Base-by-base conservation (phyloP, 2,888 invertebrate genomes). In the Norana najaformis region DNA sequence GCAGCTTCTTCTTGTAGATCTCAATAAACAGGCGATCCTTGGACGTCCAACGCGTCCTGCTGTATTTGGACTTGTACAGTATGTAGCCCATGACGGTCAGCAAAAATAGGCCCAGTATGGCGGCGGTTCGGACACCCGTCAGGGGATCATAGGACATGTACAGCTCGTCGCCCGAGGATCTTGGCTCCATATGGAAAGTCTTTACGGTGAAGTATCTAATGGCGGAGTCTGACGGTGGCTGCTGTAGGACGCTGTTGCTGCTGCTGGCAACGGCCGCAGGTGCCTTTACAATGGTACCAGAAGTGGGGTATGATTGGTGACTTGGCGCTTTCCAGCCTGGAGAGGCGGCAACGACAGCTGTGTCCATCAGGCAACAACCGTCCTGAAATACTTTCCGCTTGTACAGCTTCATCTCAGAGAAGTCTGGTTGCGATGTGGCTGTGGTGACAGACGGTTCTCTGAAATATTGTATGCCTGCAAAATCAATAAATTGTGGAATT, bases 51-150 rank as follows among this genome's bases (percentile, higher is more conserved):
- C 37, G 88, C 30, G 85, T 88, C 53, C 41, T 35, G 35, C 85
- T 69, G 90, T 90, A 91, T 83, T 39, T 88, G 5, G 90, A 89
- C 83, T 91, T 91, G 91, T 91, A 91, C 83, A 90, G 35, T 37
- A 89, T 83, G 85, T 91, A 91, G 37, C 83, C 53, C 20, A 90
- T 90, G 20, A 91, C 53, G 38, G 90, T 30, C 23, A 91, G 47
- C 14, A 91, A 89, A 37, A 91, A 90, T 34, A 85, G 47, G 20
- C 91, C 91, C n/a, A 92, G 88, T 34, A 90, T 88, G 39, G 89
- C 89, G 23, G 90, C 91, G 6, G 91, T 91, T 41, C 91, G 88
- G 23, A 90, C 53, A 5, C 91, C 91, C 5, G 88, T 91, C 89
- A 88, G 34, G 0, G 91, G 91, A 47, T 91, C 91, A 41, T 91